A percentile compares a stretch with the other conserved stretches of the same genome.
phyloP scores from a whole-genome alignment of 2,113 vertebrate genomes.

The Herpailurus yagouaroundi region DNA sequence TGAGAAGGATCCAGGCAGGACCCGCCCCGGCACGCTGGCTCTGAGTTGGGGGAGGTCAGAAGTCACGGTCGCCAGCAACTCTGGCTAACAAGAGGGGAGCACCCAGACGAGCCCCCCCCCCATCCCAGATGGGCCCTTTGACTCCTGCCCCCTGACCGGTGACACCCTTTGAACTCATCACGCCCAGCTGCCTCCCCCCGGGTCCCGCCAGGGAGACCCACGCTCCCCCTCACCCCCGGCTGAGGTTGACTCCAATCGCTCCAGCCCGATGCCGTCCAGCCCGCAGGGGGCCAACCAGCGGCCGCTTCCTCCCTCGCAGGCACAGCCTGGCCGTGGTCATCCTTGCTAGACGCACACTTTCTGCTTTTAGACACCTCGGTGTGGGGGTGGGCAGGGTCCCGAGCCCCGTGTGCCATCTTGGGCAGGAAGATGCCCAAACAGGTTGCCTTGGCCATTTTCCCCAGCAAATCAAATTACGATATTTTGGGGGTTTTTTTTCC shows the following conservation, averaged over 20 bases:
- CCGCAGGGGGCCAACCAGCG: rapidly evolving
- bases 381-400: rapidly evolving
- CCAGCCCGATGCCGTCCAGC: rapidly evolving
- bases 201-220: rapidly evolving
- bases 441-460: background rate
- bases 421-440: background rate
- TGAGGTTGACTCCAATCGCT: rapidly evolving
- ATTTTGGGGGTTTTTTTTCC: background rate
- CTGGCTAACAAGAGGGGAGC: background rate
- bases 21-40: rapidly evolving
- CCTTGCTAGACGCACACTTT: rapidly evolving
- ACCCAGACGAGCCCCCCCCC: rapidly evolving
- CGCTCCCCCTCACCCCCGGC: rapidly evolving
- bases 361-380: rapidly evolving
- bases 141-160: rapidly evolving
- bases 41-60: background rate
- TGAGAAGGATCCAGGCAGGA: background rate
- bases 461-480: rapidly evolving
- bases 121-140: background rate
- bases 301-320: rapidly evolving
- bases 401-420: rapidly evolving
- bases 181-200: rapidly evolving
- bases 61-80: background rate
- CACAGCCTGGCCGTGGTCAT: rapidly evolving
- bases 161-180: no score